phyloP scores from a whole-genome alignment of 2,797 vertebrate species.

The Alfaro cultratus region DNA sequence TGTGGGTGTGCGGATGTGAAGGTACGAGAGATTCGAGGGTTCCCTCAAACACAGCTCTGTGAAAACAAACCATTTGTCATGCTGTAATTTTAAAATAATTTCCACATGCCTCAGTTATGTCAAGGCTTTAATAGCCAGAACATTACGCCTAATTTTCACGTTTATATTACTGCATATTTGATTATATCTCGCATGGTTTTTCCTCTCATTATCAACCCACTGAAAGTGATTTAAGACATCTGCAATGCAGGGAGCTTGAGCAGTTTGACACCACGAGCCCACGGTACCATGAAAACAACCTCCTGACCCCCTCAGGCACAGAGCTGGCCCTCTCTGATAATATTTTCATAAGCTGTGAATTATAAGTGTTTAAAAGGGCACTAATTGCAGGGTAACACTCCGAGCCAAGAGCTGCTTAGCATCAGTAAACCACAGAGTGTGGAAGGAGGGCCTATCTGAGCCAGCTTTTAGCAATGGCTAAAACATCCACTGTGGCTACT shows the following conservation, averaged over 20 bases:
- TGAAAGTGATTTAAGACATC: constrained; percentile 72
- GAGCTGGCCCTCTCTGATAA: constrained; percentile 75
- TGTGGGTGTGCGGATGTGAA: constrained; percentile 56
- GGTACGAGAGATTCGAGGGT: constrained; percentile 51
- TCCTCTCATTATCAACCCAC: constrained; percentile 55
- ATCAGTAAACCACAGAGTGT: constrained; percentile 70
- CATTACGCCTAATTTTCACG: constrained; percentile 67
- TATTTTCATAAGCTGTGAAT: constrained; percentile 83
- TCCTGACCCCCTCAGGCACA: constrained; percentile 74
- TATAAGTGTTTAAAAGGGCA: constrained; percentile 79
- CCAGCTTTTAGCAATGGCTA: constrained; percentile 26
- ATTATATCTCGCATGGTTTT: constrained; percentile 59
- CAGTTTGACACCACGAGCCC: constrained; percentile 71
- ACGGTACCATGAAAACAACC: constrained; percentile 73
- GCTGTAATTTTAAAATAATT: constrained; percentile 70
- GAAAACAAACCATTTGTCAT: constrained; percentile 79
- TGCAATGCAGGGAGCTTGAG: constrained; percentile 57
- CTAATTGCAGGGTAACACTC: constrained; percentile 67
- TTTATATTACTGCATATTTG: constrained; percentile 64
- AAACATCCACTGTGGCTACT: constrained; percentile 72
- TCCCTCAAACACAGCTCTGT: constrained; percentile 58
- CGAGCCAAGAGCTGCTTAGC: constrained; percentile 75
- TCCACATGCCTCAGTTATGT: constrained; percentile 73
- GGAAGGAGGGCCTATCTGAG: constrained; percentile 35
- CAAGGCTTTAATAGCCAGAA: constrained; percentile 53